Evolutionary conservation across 2,113 vertebrate genomes (phyloP), one percentile per base, ranked within the genome.

Genomic region (Etheostoma cragini): DNA sequence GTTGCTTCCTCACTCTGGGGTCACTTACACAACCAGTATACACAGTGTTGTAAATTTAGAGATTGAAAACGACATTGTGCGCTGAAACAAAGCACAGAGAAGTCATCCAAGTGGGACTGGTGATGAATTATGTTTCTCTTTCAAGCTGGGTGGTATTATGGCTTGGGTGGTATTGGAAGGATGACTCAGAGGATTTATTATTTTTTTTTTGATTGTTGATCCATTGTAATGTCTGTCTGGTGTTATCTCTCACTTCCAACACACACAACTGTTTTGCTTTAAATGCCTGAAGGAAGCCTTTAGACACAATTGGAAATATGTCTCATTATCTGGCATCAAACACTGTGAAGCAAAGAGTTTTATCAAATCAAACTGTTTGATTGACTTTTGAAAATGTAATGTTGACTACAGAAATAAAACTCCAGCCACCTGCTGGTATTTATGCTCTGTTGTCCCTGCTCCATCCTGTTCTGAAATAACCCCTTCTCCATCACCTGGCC

Each of bases 121-220:
- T 76, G 84, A 84, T 78, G 74, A 85, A 78, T 62, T 50, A 16
- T 73, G 75, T 79, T 89, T 85, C 45, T 71, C 76, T 75, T 76
- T 90, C 87, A 46, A 74, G 72, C 81, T 92, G 88, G 90, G 88
- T 89, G 88, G 89, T 90, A 88, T 67, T 57, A 50, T 87, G 72
- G 81, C 87, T 79, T 91, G 89, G 90, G 89, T 91, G 91, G 93
- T 83, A 84, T 88, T 72, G 26, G 63, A 72, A 62, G 33, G 30
- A 79, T 16, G 69, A 71, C 80, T 89, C 57, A 72, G 54, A 81
- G 76, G 76, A 88, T 85, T 87, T 85, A 50, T 49, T 88, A n/a
- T 73, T 75, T 72, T 88, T 70, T 86, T 88, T 70, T 86, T n/a
- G 64, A 85, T 73, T 74, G 80, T 63, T 78, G 64, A 88, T 77